These are phyloP conservation scores for Bubo scandiacus DNA, from an alignment of 2,113 vertebrate genomes.

Conservation along the genomic window DNA sequence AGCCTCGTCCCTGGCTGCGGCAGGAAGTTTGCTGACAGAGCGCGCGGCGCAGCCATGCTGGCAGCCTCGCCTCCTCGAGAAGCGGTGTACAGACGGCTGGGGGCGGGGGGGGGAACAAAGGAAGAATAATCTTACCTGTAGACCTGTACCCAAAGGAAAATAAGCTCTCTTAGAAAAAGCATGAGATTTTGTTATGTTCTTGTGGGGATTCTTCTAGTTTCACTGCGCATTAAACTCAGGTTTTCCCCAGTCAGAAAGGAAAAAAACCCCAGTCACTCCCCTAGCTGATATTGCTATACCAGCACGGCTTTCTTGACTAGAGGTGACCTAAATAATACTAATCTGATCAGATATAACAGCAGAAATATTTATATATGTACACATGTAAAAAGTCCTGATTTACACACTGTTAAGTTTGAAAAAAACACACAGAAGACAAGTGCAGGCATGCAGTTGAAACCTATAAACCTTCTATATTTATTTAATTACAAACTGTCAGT, in stretches of 20 bases:
- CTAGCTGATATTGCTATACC: background rate
- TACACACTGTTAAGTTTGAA: background rate
- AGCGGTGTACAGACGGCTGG: fast-evolving
- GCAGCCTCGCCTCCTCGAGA: background rate
- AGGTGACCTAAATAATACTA: constrained; percentile 10
- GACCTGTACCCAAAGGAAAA: background rate
- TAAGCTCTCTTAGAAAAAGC: background rate
- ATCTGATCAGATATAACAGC: background rate
- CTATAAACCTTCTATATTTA: background rate
- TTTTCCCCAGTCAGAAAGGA: background rate
- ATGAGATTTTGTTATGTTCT: background rate
- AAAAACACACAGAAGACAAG: background rate
- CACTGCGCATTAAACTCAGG: background rate
- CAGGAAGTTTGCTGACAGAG: background rate
- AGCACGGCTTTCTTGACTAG: background rate
- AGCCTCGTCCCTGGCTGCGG: background rate
- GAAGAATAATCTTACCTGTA: background rate
- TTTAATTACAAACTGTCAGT: constrained; percentile 21
- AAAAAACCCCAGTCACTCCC: background rate
- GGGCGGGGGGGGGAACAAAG: fast-evolving
- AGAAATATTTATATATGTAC: background rate
- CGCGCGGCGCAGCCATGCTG: background rate
- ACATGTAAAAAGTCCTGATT: background rate
- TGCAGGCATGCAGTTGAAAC: background rate
- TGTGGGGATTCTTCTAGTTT: background rate